Percentiles rank a stretch among this genome's conserved stretches.
Evolutionary conservation across 2,113 vertebrate genomes (phyloP).

Genomic region (Sturnira hondurensis): DNA sequence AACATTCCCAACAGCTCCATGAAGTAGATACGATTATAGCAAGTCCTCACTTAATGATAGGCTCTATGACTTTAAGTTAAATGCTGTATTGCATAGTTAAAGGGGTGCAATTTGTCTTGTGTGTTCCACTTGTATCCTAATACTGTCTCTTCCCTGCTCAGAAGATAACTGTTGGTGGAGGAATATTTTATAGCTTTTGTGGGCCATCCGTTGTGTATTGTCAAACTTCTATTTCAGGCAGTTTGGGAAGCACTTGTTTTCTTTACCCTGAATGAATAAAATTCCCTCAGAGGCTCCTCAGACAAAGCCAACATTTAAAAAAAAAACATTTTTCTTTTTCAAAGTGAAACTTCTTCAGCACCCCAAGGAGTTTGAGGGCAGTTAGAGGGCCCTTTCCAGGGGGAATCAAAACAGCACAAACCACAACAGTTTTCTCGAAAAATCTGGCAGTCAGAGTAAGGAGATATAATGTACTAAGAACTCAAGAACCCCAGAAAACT

Average conservation of each 20-base stretch:
- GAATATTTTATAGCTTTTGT: background rate
- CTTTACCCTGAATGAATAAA: constrained; percentile 20
- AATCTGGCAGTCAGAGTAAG: background rate
- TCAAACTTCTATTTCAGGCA: background rate
- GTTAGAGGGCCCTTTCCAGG: background rate
- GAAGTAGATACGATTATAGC: background rate
- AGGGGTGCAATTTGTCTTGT: background rate
- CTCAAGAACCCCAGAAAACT: background rate
- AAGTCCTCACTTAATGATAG: background rate
- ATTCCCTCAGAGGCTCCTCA: constrained; percentile 1
- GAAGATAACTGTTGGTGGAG: background rate
- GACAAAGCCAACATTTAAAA: constrained; percentile 25
- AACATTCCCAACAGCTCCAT: background rate
- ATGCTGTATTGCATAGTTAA: background rate
- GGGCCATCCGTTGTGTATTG: background rate
- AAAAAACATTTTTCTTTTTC: constrained; percentile 23
- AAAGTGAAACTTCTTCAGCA: constrained; percentile 17
- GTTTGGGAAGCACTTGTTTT: background rate
- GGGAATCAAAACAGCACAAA: background rate
- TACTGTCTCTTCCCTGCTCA: background rate
- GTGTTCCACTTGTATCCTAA: background rate
- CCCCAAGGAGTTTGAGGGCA: background rate
- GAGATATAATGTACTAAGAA: background rate
- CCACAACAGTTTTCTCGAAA: background rate
- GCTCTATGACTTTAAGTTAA: background rate